Percentiles rank a stretch among this genome's conserved stretches.
These are phyloP conservation scores for Sebastes kiyomatsui DNA, from an alignment of 2,797 vertebrate genomes.

Conservation along the genomic window DNA sequence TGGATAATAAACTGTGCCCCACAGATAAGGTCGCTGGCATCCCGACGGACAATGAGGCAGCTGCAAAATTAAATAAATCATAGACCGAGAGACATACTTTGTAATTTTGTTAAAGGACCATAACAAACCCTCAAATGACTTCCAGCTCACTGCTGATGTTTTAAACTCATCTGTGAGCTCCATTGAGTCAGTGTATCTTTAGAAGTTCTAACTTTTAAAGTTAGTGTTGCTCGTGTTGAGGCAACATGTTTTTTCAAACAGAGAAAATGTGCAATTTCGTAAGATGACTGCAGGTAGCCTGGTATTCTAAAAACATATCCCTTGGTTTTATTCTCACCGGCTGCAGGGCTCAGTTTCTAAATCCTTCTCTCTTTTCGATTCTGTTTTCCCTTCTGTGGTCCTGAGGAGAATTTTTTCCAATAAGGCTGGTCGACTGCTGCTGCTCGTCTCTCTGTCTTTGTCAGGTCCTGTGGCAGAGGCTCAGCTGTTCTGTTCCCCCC, in stretches of 20 bases:
- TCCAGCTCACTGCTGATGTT: neutral
- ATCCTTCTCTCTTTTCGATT: neutral
- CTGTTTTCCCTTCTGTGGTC: constrained; percentile 2
- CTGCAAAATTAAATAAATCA: constrained; percentile 10
- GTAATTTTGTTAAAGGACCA: neutral
- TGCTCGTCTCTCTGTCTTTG: constrained; percentile 25
- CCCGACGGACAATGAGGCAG: neutral
- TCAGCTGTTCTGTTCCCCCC: constrained; percentile 30
- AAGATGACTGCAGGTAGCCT: constrained; percentile 1
- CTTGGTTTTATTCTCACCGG: neutral
- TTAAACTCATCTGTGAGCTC: neutral
- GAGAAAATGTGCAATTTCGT: neutral
- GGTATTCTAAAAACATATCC: neutral
- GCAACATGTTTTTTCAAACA: neutral
- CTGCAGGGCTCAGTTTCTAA: constrained; percentile 11
- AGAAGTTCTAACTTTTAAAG: neutral
- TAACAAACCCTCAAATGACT: neutral
- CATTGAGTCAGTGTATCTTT: neutral
- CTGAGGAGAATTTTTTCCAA: constrained; percentile 16
- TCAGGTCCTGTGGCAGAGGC: constrained; percentile 34
- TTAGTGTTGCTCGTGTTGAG: constrained; percentile 3
- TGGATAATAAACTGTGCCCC: constrained; percentile 1
- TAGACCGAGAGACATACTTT: neutral
- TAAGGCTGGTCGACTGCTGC: constrained; percentile 32
- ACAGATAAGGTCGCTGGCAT: neutral